Base-by-base conservation (phyloP, 2,113 vertebrate species). In the Pitta sordida region DNA sequence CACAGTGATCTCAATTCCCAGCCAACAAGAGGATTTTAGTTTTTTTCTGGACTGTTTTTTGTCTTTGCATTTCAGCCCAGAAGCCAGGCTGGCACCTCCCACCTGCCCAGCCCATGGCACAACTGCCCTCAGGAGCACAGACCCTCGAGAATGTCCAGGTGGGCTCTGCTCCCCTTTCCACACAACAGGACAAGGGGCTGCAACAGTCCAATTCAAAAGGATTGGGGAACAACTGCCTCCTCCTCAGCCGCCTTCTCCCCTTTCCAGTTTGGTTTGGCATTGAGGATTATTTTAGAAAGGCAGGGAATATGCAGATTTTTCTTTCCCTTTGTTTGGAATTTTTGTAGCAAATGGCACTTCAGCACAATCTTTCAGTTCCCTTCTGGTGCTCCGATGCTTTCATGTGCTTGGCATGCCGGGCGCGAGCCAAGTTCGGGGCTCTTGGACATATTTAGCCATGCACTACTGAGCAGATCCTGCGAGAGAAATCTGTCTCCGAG, bases 391-490 rank as follows among this genome's bases (percentile, higher is more conserved):
- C 64, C 1, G 32, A 80, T 92, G 87, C 75, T 94, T 96, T 96
- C 94, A 96, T 46, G 83, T 83, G 91, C 93, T 94, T 83, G 96
- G 96, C 86, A 92, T 81, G 89, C 88, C 9, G 37, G 78, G 75
- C 1, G 10, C 56, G 63, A 86, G 95, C 94, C 93, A 95, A 94
- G 88, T 94, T 94, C 3, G 26, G 88, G 86, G 93, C 95, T 95
- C 85, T 86, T 95, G 88, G 93, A 94, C 94, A 90, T 96, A 95
- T 96, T 96, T 94, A 95, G 89, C 58, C 74, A 96, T 85, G 89
- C 91, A 29, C 95, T 79, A 73, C 78, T 85, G 21, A 92, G 65
- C 92, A 93, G 94, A 87, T 41, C 84, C 89, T 29, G 84, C 58
- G 16, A 27, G 65, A 83, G 94, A 95, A 93, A 84, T 58, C 14